phyloP scores from a whole-genome alignment of 2,888 invertebrate species.

The Augiades crinisus region DNA sequence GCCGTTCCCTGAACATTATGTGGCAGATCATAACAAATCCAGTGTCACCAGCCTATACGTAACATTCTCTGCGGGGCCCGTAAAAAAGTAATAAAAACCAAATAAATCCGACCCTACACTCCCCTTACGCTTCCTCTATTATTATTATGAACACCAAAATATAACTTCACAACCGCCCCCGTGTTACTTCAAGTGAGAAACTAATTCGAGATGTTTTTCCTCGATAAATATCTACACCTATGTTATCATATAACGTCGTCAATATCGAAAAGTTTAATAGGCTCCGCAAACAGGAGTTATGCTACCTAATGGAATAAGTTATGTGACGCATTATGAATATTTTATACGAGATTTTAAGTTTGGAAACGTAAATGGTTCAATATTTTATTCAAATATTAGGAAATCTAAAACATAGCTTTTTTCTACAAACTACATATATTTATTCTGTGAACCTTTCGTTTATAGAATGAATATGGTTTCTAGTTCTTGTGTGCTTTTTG shows the following conservation, averaged over 20 bases:
- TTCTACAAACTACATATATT: no score
- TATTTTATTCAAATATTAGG: neutral
- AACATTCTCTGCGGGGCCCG: conserved; percentile 49
- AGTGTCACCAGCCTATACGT: conserved; percentile 32
- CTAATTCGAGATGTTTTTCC: conserved; percentile 42
- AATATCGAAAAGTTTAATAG: conserved; percentile 19
- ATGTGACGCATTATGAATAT: conserved; percentile 8
- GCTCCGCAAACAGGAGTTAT: conserved; percentile 9
- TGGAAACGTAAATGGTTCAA: neutral
- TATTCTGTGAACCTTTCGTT: no score
- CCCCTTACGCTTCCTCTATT: conserved; percentile 57
- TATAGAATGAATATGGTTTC: no score
- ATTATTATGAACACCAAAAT: conserved; percentile 75
- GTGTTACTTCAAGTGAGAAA: conserved; percentile 34
- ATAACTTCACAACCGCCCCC: conserved; percentile 39
- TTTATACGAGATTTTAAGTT: neutral
- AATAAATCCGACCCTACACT: conserved; percentile 65
- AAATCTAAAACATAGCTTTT: neutral
- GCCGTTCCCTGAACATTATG: conserved; percentile 21
- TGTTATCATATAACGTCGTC: conserved; percentile 1
- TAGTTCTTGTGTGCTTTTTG: no score
- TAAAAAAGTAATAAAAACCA: conserved; percentile 79
- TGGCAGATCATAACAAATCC: conserved; percentile 35
- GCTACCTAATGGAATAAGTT: conserved; percentile 18
- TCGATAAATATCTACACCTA: conserved; percentile 19